Conservation (phyloP, 2,888 invertebrate genomes). For the Xestia xanthographa region DNA sequence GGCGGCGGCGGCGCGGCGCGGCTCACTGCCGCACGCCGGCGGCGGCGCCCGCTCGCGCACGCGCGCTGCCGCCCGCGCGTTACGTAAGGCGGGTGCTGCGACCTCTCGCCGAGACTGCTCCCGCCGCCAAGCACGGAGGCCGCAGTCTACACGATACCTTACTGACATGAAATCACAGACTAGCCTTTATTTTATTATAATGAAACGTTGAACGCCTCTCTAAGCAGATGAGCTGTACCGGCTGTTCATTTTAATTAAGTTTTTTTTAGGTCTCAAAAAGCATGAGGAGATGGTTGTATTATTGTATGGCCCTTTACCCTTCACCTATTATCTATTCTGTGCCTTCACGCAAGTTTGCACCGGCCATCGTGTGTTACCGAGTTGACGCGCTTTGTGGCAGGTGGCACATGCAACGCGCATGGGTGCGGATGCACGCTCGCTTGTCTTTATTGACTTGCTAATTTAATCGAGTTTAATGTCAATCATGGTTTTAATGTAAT, state of each 20-base stretch:
- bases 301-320: neutral
- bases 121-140: constrained; percentile 2
- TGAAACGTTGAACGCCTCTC: neutral
- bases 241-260: neutral
- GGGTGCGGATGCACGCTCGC: neutral
- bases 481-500: too few relatives aligned
- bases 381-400: neutral
- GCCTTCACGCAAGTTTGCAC: neutral
- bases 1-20: constrained; percentile 56
- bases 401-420: neutral
- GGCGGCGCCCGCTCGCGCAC: constrained; percentile 49
- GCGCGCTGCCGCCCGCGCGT: constrained; percentile 34
- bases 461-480: too few relatives aligned
- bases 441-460: too few relatives aligned
- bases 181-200: neutral
- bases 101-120: constrained; percentile 21
- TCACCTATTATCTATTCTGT: too few relatives aligned
- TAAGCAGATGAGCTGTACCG: neutral
- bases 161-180: constrained; percentile 1
- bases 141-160: neutral
- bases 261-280: neutral
- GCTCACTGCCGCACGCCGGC: constrained; percentile 42
- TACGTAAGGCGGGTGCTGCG: constrained; percentile 46
- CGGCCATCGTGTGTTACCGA: neutral
- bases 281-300: neutral